Evolutionary conservation across 2,797 vertebrate genomes (phyloP).

Genomic region (Schizopygopsis malacanthus): DNA sequence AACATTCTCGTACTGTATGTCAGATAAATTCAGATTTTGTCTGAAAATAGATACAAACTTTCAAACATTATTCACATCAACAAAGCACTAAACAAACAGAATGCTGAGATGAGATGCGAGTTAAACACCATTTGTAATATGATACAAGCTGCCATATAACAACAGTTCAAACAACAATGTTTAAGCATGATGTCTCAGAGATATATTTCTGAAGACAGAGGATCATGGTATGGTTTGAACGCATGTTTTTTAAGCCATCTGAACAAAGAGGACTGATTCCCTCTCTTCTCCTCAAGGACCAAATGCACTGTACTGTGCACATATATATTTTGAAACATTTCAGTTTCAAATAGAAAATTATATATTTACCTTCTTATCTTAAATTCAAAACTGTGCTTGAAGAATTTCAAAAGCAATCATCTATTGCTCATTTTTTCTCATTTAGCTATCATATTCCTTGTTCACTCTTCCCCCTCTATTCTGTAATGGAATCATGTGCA

Average conservation of each 20-base stretch:
- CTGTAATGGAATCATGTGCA: constrained; percentile 76
- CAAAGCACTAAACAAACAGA: neutral
- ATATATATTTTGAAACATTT: constrained; percentile 26
- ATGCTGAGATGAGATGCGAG: neutral
- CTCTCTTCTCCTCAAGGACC: neutral
- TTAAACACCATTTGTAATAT: neutral
- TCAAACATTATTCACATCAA: neutral
- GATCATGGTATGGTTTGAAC: neutral
- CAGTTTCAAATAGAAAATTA: constrained; percentile 40
- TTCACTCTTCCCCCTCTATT: constrained; percentile 55
- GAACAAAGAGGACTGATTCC: neutral
- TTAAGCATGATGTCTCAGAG: neutral
- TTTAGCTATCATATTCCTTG: neutral
- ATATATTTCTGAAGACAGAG: neutral
- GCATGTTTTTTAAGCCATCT: neutral
- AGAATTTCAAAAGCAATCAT: constrained; percentile 61
- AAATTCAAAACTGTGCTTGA: constrained; percentile 62
- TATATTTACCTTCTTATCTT: constrained; percentile 58
- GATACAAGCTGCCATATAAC: neutral
- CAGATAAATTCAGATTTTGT: neutral
- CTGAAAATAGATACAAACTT: constrained; percentile 4
- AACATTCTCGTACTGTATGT: neutral
- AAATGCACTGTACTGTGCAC: neutral
- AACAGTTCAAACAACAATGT: neutral
- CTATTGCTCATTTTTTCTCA: constrained; percentile 45